Conservation (phyloP, 2,113 vertebrate species). For the Crocuta crocuta region DNA sequence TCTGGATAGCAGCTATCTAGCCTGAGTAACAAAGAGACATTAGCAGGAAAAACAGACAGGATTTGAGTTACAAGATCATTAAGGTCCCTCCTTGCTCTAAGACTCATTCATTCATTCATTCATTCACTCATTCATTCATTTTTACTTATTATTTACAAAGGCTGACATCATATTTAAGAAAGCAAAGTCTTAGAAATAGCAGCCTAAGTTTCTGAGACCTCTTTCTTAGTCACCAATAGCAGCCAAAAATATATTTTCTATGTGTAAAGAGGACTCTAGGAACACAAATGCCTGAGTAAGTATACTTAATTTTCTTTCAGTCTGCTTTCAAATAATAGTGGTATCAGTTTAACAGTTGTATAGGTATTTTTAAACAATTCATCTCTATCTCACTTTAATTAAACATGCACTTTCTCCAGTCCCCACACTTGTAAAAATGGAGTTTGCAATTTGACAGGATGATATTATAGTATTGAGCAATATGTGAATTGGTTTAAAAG, state of each 20-base stretch:
- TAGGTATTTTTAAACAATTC: constrained; percentile 82
- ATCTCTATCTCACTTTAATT: constrained; percentile 84
- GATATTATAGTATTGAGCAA: constrained; percentile 85
- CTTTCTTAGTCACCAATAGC: not conserved
- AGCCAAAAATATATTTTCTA: constrained; percentile 28
- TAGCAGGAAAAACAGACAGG: not conserved
- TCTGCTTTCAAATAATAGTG: constrained; percentile 65
- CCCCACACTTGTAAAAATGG: constrained; percentile 82
- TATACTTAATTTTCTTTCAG: constrained; percentile 66
- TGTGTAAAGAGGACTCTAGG: constrained; percentile 30
- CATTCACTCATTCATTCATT: not conserved
- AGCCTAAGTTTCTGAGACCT: not conserved
- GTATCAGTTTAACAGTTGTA: constrained; percentile 63
- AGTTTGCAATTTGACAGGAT: constrained; percentile 84
- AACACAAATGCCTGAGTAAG: constrained; percentile 64
- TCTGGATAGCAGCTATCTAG: not conserved
- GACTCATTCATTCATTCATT: not conserved
- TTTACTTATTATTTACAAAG: constrained; percentile 5
- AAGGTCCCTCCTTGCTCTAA: not conserved
- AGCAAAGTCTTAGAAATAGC: not conserved
- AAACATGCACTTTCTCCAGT: constrained; percentile 76
- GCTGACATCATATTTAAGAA: not conserved
- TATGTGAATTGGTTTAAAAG: constrained; percentile 88
- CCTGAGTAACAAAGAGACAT: not conserved
- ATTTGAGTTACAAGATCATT: not conserved